These are phyloP conservation scores for Lobophora halterata DNA, from an alignment of 2,888 invertebrate genomes.

Conservation along the genomic window DNA sequence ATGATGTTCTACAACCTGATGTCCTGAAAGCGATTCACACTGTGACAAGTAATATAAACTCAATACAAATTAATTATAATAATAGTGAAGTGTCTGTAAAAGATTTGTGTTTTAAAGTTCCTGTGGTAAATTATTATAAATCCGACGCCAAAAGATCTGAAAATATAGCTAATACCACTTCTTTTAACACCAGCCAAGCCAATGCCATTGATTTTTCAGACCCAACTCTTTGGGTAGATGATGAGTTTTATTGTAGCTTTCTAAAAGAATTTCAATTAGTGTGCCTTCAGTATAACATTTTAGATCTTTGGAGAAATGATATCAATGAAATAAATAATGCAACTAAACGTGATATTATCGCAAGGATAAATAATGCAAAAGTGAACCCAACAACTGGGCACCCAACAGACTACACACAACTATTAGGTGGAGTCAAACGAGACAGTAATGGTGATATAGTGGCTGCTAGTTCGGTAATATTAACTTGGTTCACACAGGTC, in stretches of 20 bases:
- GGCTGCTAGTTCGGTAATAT: constrained; percentile 82
- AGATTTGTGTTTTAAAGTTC: constrained; percentile 71
- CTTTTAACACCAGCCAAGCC: constrained; percentile 32
- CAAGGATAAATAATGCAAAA: constrained; percentile 80
- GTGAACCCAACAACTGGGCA: constrained; percentile 84
- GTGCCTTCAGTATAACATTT: constrained; percentile 83
- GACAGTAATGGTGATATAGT: constrained; percentile 83
- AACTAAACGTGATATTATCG: constrained; percentile 82
- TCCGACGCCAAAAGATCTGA: constrained; percentile 48
- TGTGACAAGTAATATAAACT: constrained; percentile 73
- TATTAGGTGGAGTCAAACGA: constrained; percentile 81
- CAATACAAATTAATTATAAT: constrained; percentile 50
- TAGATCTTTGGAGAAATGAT: constrained; percentile 87
- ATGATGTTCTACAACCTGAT: constrained; percentile 84
- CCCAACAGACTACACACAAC: constrained; percentile 81
- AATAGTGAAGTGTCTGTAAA: constrained; percentile 46
- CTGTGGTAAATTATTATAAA: constrained; percentile 63
- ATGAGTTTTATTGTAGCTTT: constrained; percentile 83
- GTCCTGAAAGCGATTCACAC: constrained; percentile 76
- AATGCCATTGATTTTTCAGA: constrained; percentile 69
- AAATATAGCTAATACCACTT: constrained; percentile 28
- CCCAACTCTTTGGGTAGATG: constrained; percentile 78
- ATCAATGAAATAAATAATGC: constrained; percentile 70
- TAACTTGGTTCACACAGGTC: constrained; percentile 83
- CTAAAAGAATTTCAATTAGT: constrained; percentile 80